Conservation (phyloP, 2,888 invertebrate genomes). For the Hedychridium roseum region DNA sequence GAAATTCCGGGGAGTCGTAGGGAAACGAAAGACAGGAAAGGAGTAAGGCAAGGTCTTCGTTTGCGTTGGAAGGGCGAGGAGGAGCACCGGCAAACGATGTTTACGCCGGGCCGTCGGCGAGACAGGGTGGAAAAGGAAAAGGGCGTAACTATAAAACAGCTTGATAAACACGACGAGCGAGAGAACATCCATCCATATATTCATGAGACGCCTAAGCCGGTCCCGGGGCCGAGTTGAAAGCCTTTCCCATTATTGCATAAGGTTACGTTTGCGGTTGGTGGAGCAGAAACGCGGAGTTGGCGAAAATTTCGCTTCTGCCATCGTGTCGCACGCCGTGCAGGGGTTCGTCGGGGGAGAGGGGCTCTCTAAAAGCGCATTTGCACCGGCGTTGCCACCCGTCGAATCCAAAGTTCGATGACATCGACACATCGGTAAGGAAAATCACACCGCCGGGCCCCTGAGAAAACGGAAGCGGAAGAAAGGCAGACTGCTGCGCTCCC, state of each 20-base stretch:
- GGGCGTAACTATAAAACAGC: conserved; percentile 49
- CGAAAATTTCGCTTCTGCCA: conserved; percentile 28
- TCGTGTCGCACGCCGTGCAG: no score
- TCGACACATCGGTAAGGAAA: no score
- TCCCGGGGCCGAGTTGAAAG: conserved; percentile 37
- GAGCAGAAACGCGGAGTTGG: conserved; percentile 43
- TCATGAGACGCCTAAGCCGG: conserved; percentile 49
- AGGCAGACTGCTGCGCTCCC: no score
- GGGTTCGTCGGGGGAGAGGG: not conserved
- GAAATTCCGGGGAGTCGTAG: no score
- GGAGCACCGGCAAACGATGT: conserved; percentile 26
- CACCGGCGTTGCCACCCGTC: no score
- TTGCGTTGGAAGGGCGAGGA: not conserved
- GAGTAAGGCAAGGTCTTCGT: conserved; percentile 5
- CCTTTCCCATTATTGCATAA: conserved; percentile 53
- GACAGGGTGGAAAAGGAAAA: conserved; percentile 28
- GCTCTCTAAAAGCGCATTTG: conserved; percentile 1
- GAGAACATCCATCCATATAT: conserved; percentile 53
- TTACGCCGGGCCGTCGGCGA: conserved; percentile 12
- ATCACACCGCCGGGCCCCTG: no score
- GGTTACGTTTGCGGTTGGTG: conserved; percentile 45
- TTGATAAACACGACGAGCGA: conserved; percentile 54
- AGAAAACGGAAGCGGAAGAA: no score
- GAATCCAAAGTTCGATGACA: not conserved
- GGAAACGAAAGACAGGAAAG: conserved; percentile 5